Conservation (phyloP, 1,140 invertebrate species). For the Chymomyza costata region DNA sequence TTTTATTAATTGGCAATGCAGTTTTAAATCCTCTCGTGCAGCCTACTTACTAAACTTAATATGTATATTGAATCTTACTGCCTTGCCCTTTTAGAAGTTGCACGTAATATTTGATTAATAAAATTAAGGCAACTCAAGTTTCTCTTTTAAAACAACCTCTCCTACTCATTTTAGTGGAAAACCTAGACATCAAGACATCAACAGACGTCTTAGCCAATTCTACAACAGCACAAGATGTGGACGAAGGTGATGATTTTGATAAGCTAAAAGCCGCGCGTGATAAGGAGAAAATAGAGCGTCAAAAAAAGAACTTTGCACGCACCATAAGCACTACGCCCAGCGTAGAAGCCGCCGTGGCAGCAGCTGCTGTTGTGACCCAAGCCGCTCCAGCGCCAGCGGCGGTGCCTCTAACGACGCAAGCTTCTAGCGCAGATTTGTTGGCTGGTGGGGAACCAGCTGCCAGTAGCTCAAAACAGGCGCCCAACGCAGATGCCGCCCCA, state of each 20-base stretch:
- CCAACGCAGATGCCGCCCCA: constrained; percentile 45
- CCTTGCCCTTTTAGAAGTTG: no score
- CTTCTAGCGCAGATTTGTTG: constrained; percentile 50
- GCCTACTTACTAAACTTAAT: no score
- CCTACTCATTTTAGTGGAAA: constrained; percentile 47
- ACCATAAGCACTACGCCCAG: constrained; percentile 75
- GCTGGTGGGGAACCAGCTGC: constrained; percentile 23
- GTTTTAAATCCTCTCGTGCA: no score
- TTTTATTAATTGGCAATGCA: no score
- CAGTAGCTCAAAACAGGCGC: no score
- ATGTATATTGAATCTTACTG: no score
- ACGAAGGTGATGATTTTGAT: constrained; percentile 76
- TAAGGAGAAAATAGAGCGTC: constrained; percentile 75
- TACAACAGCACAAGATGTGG: constrained; percentile 19
- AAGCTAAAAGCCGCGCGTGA: constrained; percentile 76
- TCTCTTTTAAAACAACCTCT: background rate
- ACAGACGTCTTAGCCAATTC: constrained; percentile 37
- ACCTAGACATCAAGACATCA: constrained; percentile 55
- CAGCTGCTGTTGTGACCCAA: constrained; percentile 10
- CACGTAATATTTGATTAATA: no score
- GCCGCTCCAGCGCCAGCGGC: background rate
- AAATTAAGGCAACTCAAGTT: no score
- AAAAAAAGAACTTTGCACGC: constrained; percentile 75
- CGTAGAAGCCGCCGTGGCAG: constrained; percentile 37
- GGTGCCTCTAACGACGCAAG: constrained; percentile 13